Base-by-base conservation (phyloP, 2,113 vertebrate genomes). In the Heterochromis multidens region DNA sequence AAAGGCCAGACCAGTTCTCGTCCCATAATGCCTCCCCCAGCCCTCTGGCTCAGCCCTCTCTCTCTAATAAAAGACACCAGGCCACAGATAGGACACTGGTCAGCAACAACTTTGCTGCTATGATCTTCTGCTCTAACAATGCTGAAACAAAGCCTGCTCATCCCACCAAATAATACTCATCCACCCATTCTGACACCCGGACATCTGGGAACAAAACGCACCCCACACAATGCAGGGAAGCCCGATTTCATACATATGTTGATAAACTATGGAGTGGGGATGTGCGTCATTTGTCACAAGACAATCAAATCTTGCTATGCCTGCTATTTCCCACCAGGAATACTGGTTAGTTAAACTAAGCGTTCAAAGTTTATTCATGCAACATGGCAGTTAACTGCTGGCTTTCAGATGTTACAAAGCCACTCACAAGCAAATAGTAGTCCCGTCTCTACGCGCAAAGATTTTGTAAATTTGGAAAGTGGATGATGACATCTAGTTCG, bases 1-100 rank as follows among this genome's bases (percentile, higher is more conserved):
- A 94, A 95, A 95, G 90, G 81, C 86, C 92, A 92, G 93, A 95
- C 92, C 92, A 94, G 92, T 95, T 91, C 94, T 94, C 81, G 54
- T 93, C 89, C 87, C 89, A 95, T 93, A 90, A 94, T 93, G 89
- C 90, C 91, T 88, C 87, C 89, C 91, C 89, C 89, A 89, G 77
- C 90, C 93, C 91, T 88, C 91, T 79, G 83, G 89, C 89, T 79
- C 81, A 84, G 84, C 88, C 89, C 82, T 82, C 92, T 77, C 92
- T 77, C 84, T 46, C 91, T 90, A 92, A 95, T 94, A 95, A 94
- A 94, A 94, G 88, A 93, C 93, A 86, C 83, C 80, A 81, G 84
- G 84, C 90, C 88, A 80, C 86, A 88, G 86, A 92, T 86, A 88
- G 90, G 84, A 72, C 82, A 81, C 61, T 88, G 91, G 93, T 91